Base-by-base conservation (phyloP, 2,113 vertebrate species). In the Lutjanus erythropterus region DNA sequence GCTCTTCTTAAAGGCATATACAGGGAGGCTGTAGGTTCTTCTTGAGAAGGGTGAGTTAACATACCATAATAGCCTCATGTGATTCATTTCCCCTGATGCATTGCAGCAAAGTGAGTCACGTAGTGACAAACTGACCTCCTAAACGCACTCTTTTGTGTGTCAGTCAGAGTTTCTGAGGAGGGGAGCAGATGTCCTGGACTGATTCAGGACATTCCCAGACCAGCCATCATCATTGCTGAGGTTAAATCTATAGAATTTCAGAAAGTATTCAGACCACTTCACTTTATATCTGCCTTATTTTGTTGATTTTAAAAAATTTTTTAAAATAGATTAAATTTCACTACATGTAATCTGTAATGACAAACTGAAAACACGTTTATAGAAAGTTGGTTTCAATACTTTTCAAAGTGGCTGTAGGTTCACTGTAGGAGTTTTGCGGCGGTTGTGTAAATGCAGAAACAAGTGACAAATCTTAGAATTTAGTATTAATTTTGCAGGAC, bases 21-120 rank as follows among this genome's bases (percentile, higher is more conserved):
- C 19, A 59, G 2, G 37, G 53, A 46, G 39, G 19, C 49, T 81
- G 44, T 49, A 53, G 71, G 76, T 64, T 60, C 27, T 70, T 16
- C 75, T 46, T 29, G 9, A 42, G 37, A 31, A 19, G 46, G 50
- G 4, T 18, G 50, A 70, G 18, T 42, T 59, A 76, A 67, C 39
- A 75, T 70, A 79, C 78, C 49, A 21, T 74, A n/a, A n/a, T 19
- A 59, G 12, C 9, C 37, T 60, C 0, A 0, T 86, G 76, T 68
- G 81, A 88, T 75, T 88, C 52, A 88, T 80, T 80, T 67, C 39
- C 55, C 6, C 15, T 14, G 29, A 60, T 49, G 37, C 60, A 78
- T 59, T 66, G 42, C 75, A 72, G 75, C 3, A 16, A 49, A 61
- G 25, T 80, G 84, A 84, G 59, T 88, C 83, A 61, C 52, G 55